Base-by-base conservation (phyloP, 1,140 invertebrate species). In the Bombus vancouverensis region DNA sequence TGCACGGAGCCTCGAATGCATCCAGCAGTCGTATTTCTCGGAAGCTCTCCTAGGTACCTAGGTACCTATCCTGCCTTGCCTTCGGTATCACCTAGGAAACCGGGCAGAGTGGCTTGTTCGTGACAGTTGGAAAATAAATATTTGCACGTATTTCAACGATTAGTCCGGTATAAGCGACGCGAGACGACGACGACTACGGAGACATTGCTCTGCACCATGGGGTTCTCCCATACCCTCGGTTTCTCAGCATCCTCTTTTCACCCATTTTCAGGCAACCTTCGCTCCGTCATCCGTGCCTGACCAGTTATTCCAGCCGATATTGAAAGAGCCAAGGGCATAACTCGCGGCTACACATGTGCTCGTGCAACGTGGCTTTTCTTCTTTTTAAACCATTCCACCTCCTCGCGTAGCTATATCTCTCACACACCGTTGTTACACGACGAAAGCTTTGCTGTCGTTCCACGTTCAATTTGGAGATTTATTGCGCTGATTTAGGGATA, bases 131-230 rank as follows among this genome's bases (percentile, higher is more conserved):
- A 87, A 89, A 91, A 92, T 92, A 92, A 92, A 92, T 92, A 92
- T 92, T 92, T 92, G 91, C 89, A 59, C 91, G 87, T 92, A 92
- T 92, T 91, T 92, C 88, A 92, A 91, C 89, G 91, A 92, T 92
- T 92, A 92, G 88, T 90, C 85, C 82, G 88, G 89, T 88, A 90
- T 90, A 92, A 90, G 85, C 87, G 83, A 90, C 47, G 80, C 80
- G 66, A 90, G 91, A 91, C 85, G 83, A 86, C 88, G 88, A 90
- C 87, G 77, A 88, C 77, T 84, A 42, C 84, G 71, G 73, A 88
- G 85, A 91, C 81, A 18, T 53, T 53, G 47, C 47, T 53, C 1
- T 8, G 15, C 47, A 22, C 18, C 47, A 53, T 6, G 18, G 47
- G 62, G 81, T 87, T 53, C 34, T 87, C 74, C 85, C 88, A 2